Evolutionary conservation across 2,888 invertebrate genomes (phyloP), one percentile per base, ranked within the genome.

Genomic region (Limnephilus marmoratus): DNA sequence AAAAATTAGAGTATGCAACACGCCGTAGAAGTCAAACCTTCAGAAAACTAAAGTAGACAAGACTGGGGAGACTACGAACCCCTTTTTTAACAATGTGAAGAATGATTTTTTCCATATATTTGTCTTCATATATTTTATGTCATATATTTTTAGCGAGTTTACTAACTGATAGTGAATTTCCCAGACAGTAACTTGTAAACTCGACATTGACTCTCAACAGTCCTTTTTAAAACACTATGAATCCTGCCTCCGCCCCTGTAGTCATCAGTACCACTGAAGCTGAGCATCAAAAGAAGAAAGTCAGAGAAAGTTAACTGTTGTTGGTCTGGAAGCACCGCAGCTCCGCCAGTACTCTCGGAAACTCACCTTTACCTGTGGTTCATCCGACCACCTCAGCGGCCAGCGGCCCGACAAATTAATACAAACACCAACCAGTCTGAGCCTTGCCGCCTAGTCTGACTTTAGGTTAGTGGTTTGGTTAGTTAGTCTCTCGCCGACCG

Each of bases 291-390:
- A n/a, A 68, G 88, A 89, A 89, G 88, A 89, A 89, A 89, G 88
- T 89, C 90, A 91, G 93, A 92, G 96, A 96, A 96, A 96, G 96
- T 96, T 96, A 96, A 96, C 96, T 95, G 96, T 96, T 95, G 95
- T 95, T 95, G 95, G 96, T 95, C 94, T n/a, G 24, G 68, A 68
- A 24, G 68, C 68, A 68, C 0, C 68, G 68, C 68, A 24, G 68
- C 68, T 68, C 68, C 68, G 68, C 68, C 68, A 68, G 68, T 68
- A 68, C 24, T 68, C n/a, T 68, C 68, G 9, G 68, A 68, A 5
- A 68, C n/a, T 68, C 68, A 68, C 68, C 68, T 68, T 68, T 68
- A 68, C 68, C 68, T 68, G 68, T 9, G 24, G 24, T 68, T n/a
- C 68, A 68, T 85, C 85, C 12, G 85, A 34, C 15, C 82, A 31